These are phyloP conservation scores for Rhinophrynus dorsalis DNA, from an alignment of 2,797 vertebrate species.

Conservation along the genomic window DNA sequence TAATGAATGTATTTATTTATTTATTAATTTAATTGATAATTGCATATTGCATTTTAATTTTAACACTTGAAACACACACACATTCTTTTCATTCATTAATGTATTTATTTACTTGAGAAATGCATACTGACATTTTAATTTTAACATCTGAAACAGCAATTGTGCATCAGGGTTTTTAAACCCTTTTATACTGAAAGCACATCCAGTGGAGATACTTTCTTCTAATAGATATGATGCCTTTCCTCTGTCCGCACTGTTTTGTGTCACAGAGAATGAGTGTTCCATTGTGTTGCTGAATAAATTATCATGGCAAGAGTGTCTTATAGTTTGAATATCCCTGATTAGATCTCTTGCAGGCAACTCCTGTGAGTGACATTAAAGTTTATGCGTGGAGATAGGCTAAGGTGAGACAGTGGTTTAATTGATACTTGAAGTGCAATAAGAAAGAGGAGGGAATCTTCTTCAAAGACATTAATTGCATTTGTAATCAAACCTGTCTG, in stretches of 20 bases:
- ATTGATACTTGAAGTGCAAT: slow-evolving; percentile 45
- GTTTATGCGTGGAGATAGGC: slow-evolving; percentile 45
- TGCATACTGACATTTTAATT: background rate
- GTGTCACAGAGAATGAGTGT: slow-evolving; percentile 40
- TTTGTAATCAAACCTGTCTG: slow-evolving; percentile 47
- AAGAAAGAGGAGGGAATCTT: slow-evolving; percentile 26
- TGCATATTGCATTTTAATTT: no score
- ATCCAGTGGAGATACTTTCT: background rate
- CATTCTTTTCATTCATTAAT: no score
- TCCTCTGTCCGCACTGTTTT: slow-evolving; percentile 39
- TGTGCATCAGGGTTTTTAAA: no score
- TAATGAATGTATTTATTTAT: no score
- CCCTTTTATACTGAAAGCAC: slow-evolving; percentile 1
- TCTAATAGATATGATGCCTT: slow-evolving; percentile 16
- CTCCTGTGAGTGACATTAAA: slow-evolving; percentile 47
- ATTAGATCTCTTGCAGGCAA: slow-evolving; percentile 44
- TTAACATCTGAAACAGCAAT: background rate
- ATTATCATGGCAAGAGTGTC: slow-evolving; percentile 48
- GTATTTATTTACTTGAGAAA: no score
- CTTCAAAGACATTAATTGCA: slow-evolving; percentile 44
- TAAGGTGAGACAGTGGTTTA: slow-evolving; percentile 41
- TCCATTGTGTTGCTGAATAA: slow-evolving; percentile 40
- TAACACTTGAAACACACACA: no score
- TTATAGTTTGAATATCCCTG: slow-evolving; percentile 41
- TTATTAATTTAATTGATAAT: no score